Evolutionary conservation across 92 coral and sea anemone species (phyloP), one percentile per base, ranked within the genome.

Genomic region (Zoanthus solanderi): DNA sequence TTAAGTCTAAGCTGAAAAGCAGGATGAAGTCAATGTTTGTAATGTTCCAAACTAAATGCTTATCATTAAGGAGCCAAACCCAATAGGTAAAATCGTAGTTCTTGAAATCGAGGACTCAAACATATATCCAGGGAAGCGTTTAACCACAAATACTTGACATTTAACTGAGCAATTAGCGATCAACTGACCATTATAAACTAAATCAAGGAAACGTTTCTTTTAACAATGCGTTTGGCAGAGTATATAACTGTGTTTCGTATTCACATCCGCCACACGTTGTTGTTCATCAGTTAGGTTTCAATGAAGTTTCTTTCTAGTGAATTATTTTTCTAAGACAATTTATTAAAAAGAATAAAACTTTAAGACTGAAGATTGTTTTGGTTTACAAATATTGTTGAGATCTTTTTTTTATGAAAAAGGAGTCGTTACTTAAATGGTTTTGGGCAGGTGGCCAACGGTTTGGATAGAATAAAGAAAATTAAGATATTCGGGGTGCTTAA

Each of bases 81-180:
- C 45, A 31, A 28, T 45, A 44, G 65, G 66, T 45, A 44, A 73
- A 16, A 80, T 66, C 42, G 66, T 45, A 12, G 46, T 13, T 71
- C 75, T 81, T 67, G 66, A 81, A 81, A 67, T 75, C 65, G 75
- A 42, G 31, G 60, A 46, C 29, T 57, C 42, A 29, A 81, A 47
- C 67, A 29, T 30, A 52, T 56, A 77, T 77, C 37, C n/a, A 77
- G 47, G 30, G 71, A 46, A 66, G 85, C 85, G 85, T 18, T 81
- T 65, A 58, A 63, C 31, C 66, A n/a, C 56, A 23, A 65, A 81
- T 57, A 66, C 45, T 53, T 9, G 32, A 45, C 85, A 18, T 57
- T 66, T 28, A 65, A 81, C 73, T 56, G 85, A 45, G 47, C 75
- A 81, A 81, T 81, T 81, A 67, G 61, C 28, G 72, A 65, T 60